Evolutionary conservation across 2,113 vertebrate species (phyloP), one percentile per base, ranked within the genome.

Genomic region (Pelecanoides urinatrix): DNA sequence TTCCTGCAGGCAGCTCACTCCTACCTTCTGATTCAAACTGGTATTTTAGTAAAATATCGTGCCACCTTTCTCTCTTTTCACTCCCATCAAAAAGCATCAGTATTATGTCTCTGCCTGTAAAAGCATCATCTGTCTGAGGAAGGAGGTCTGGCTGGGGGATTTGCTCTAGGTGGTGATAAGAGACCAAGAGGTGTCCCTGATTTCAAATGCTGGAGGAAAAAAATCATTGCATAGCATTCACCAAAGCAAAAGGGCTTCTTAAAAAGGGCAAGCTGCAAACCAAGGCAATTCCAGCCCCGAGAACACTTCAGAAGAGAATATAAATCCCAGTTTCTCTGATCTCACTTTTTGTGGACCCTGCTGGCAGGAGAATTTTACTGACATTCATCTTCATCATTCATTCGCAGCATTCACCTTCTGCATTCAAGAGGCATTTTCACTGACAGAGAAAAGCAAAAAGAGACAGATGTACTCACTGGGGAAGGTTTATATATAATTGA

Each of bases 401-500:
- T 88, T 91, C 90, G 27, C 67, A 94, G 20, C 45, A 50, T 87
- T 91, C 62, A 66, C 29, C 42, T 85, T 91, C 58, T 92, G 45
- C 58, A 45, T 90, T 84, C 23, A 34, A 38, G 47, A 89, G 23
- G n/a, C 71, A 49, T 91, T 95, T 84, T 91, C 77, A 94, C 68
- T 91, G 96, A 73, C 88, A 95, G 73, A 88, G 40, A 70, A 87
- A 79, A 94, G 50, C 61, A 82, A 62, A 84, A 81, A 27, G 32
- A 92, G 89, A 75, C 86, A 85, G 76, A 72, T 81, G 67, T 84
- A 90, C 80, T 89, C 91, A 63, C 44, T 70, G 53, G 91, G 81
- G 94, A 93, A 82, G 74, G 49, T 84, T 91, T 94, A 94, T 42
- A 75, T 94, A 62, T 81, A 94, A 85, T 79, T 85, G 89, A 91